Evolutionary conservation across 64 coral and sea anemone species (phyloP).

Genomic region (Cladopsammia gracilis): DNA sequence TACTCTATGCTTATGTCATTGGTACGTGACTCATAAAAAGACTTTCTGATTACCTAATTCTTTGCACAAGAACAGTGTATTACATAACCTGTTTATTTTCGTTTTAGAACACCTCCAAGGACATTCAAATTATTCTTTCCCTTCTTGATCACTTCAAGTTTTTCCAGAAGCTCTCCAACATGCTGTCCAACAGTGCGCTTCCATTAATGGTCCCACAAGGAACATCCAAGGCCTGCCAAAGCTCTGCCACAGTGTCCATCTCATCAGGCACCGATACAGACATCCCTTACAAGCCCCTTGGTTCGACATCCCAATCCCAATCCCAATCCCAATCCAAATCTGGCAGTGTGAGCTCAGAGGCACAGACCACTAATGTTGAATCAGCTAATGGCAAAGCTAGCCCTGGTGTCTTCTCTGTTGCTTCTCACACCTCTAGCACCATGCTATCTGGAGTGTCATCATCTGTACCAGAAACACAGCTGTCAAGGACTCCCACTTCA

Average conservation of each 20-base stretch:
- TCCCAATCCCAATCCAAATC: slow-evolving; percentile 83
- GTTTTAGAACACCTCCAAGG: slow-evolving; percentile 29
- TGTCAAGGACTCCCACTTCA: slow-evolving; percentile 64
- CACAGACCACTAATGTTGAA: background rate
- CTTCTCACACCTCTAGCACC: slow-evolving; percentile 64
- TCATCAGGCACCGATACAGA: slow-evolving; percentile 74
- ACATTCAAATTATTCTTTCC: slow-evolving; percentile 7
- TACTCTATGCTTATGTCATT: too few relatives aligned
- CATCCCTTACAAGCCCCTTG: slow-evolving; percentile 92
- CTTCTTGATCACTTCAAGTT: slow-evolving; percentile 91
- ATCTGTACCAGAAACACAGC: slow-evolving; percentile 37
- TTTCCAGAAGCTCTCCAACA: slow-evolving; percentile 65
- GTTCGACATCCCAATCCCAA: slow-evolving; percentile 66
- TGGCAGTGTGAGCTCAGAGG: slow-evolving; percentile 72
- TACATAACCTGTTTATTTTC: background rate
- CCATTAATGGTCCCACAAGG: slow-evolving; percentile 26
- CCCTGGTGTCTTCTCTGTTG: slow-evolving; percentile 35
- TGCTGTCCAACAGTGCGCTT: slow-evolving; percentile 51
- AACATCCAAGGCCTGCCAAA: slow-evolving; percentile 88
- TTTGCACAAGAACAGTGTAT: too few relatives aligned
- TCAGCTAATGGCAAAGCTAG: slow-evolving; percentile 56
- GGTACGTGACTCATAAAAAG: too few relatives aligned
- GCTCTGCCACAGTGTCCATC: slow-evolving; percentile 77
- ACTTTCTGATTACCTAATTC: too few relatives aligned
- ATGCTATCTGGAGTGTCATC: slow-evolving; percentile 68